These are phyloP conservation scores for Sarcophaga carnaria DNA, from an alignment of 2,888 invertebrate species.

Conservation along the genomic window DNA sequence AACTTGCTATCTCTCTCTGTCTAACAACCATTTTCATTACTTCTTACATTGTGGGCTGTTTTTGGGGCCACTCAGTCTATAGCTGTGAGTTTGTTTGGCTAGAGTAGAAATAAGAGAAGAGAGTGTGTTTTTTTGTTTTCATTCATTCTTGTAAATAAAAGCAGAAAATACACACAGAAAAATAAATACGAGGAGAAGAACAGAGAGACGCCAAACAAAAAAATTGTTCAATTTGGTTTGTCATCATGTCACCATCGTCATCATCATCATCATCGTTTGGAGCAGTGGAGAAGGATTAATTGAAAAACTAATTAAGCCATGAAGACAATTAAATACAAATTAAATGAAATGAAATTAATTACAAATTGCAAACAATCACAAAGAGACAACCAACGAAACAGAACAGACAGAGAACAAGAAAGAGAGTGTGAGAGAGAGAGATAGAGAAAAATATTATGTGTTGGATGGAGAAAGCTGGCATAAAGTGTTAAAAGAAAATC, in stretches of 20 bases:
- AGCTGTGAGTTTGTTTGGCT: constrained; percentile 28
- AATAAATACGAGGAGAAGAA: constrained; percentile 6
- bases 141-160: no score
- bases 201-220: neutral
- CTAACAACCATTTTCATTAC: constrained; percentile 17
- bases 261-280: no score
- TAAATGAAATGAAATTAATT: constrained; percentile 53
- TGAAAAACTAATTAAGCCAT: constrained; percentile 70
- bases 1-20: constrained; percentile 41
- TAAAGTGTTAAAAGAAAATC: neutral
- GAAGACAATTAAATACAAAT: constrained; percentile 68
- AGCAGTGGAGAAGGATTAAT: constrained; percentile 68
- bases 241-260: constrained; percentile 27
- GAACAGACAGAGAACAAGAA: neutral
- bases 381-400: no score
- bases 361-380: neutral
- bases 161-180: no score
- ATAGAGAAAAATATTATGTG: neutral
- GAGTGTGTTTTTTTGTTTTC: neutral
- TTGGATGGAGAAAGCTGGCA: no score
- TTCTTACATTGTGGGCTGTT: neutral
- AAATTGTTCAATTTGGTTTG: constrained; percentile 59
- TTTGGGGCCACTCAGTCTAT: constrained; percentile 67
- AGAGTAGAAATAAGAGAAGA: constrained; percentile 9
- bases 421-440: neutral